Conservation (phyloP, 1,140 invertebrate genomes). For the Linepithema humile region DNA sequence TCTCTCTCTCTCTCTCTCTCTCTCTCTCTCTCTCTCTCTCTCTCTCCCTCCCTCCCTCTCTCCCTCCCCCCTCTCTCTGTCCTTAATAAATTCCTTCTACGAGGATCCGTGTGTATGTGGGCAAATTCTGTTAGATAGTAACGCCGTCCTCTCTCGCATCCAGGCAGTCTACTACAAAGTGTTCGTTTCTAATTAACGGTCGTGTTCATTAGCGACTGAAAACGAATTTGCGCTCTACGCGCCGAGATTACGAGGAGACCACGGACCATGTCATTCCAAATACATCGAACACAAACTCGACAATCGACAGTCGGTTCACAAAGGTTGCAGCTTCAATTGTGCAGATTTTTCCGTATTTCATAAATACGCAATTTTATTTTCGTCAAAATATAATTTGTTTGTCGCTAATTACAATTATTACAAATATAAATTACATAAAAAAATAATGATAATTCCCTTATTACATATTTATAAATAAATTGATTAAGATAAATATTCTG, state of each 20-base stretch:
- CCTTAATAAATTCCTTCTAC: slow-evolving; percentile 62
- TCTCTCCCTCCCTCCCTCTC: too few species aligned
- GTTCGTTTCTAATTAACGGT: slow-evolving; percentile 63
- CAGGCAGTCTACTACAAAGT: slow-evolving; percentile 45
- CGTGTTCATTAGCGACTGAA: slow-evolving; percentile 56
- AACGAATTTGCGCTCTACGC: slow-evolving; percentile 57
- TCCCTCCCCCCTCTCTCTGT: too few species aligned
- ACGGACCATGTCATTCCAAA: slow-evolving; percentile 15
- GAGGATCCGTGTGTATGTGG: slow-evolving; percentile 47
- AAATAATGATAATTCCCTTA: not conserved
- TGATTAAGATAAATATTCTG: not conserved
- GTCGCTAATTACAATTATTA: not conserved
- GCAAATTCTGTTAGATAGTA: slow-evolving; percentile 56
- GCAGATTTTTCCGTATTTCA: not conserved
- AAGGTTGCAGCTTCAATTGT: not conserved
- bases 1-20: too few species aligned
- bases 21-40: not conserved
- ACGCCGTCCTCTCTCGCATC: slow-evolving; percentile 49
- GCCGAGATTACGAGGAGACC: slow-evolving; percentile 22
- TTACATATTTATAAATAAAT: not conserved
- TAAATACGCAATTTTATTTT: not conserved
- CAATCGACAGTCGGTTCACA: slow-evolving; percentile 7
- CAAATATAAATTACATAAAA: not conserved
- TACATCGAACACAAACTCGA: not conserved
- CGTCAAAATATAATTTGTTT: not conserved